phyloP scores from a whole-genome alignment of 2,113 vertebrate species.

The Formicarius rufipectus region DNA sequence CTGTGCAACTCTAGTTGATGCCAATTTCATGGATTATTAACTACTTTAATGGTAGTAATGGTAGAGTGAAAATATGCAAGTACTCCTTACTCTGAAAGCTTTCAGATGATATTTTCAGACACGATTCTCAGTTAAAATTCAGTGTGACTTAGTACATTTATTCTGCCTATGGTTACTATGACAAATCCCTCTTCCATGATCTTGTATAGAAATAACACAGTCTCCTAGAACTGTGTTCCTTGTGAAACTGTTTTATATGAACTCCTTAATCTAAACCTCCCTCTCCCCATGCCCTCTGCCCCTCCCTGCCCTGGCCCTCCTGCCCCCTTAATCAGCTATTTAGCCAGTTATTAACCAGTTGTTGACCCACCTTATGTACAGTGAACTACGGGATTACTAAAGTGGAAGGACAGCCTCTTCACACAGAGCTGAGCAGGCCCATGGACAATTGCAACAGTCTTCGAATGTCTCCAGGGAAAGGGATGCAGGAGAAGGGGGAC shows the following conservation, averaged over 20 bases:
- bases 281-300: too few relatives aligned
- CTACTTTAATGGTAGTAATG: background rate
- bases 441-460: slow-evolving; percentile 87
- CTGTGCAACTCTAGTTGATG: background rate
- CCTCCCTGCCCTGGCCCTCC: too few relatives aligned
- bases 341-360: slow-evolving; percentile 22
- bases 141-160: background rate
- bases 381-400: slow-evolving; percentile 86
- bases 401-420: slow-evolving; percentile 85
- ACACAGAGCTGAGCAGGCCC: slow-evolving; percentile 81
- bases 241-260: background rate
- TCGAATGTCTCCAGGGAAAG: slow-evolving; percentile 85
- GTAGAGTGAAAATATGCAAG: background rate
- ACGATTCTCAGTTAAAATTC: background rate
- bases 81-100: background rate
- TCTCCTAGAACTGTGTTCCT: background rate
- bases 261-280: background rate
- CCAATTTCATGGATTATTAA: slow-evolving; percentile 32
- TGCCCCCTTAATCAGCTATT: background rate
- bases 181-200: background rate
- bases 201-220: fast-evolving
- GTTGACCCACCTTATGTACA: slow-evolving; percentile 40
- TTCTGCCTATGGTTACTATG: background rate
- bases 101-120: background rate
- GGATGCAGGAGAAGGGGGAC: slow-evolving; percentile 84